These are phyloP conservation scores for Cydia splendana DNA, from an alignment of 1,140 invertebrate genomes.

Conservation along the genomic window DNA sequence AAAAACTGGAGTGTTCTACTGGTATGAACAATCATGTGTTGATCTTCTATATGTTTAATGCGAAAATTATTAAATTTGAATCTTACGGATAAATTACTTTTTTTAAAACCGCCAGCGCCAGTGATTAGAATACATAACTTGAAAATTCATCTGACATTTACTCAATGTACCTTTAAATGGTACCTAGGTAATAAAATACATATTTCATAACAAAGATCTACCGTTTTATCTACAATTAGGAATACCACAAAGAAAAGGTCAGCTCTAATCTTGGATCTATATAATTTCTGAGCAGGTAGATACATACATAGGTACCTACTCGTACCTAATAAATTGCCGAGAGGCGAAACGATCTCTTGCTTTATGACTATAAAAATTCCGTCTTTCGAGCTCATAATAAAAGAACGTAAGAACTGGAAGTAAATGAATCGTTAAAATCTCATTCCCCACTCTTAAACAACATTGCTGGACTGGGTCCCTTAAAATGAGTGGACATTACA, in stretches of 20 bases:
- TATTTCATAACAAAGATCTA: too few species aligned
- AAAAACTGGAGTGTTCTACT: background rate
- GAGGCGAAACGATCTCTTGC: constrained; percentile 22
- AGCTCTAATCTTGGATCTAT: background rate
- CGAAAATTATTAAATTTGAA: too few species aligned
- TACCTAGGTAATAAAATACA: too few species aligned
- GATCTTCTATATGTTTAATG: too few species aligned
- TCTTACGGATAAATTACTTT: too few species aligned
- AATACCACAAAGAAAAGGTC: background rate
- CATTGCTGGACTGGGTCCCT: constrained; percentile 43
- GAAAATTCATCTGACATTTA: too few species aligned
- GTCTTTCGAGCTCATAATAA: constrained; percentile 40
- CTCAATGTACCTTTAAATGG: too few species aligned
- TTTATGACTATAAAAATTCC: constrained; percentile 38
- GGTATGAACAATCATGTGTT: too few species aligned
- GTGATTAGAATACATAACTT: too few species aligned
- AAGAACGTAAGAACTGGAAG: constrained; percentile 38
- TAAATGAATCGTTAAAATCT: constrained; percentile 56
- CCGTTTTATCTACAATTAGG: background rate
- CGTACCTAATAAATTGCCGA: constrained; percentile 2
- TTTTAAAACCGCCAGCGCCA: too few species aligned
- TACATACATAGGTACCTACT: background rate
- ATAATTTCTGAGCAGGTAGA: background rate
- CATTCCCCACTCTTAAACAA: constrained; percentile 46
- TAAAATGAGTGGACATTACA: constrained; percentile 45